Base-by-base conservation (phyloP, 1,140 invertebrate species). In the Vanessa tameamea region DNA sequence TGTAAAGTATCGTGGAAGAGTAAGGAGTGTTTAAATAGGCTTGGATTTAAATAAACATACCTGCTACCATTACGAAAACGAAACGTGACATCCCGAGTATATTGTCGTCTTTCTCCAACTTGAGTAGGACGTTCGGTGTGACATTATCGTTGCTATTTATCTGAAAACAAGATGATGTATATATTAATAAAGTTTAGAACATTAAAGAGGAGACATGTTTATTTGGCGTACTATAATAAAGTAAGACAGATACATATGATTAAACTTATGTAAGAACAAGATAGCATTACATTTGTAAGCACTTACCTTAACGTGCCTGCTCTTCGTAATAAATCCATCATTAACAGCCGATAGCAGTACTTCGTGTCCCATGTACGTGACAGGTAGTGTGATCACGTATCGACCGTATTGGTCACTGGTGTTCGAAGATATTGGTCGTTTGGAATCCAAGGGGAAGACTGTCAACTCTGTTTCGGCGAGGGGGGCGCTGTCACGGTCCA, bases 71-170 rank as follows among this genome's bases (percentile, higher is more conserved):
- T 55, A 97, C 94, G 83, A 97, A 97, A 1, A 95, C 92, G 11
- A 96, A 88, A 48, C 96, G 92, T 0, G 96, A 95, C 91, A 97
- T 91, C 1, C 96, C 96, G 73, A 95, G 88, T 47, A 97, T 93
- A 55, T 89, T 94, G 69, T 95, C 95, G 83, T 97, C 95, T 31
- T 89, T 91, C 43, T 93, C 92, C 67, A 97, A 82, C 72, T 95
- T 95, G 53, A 97, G 95, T 70, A 97, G 92, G 1, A 97, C 87
- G 43, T 94, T 90, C 3, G 93, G 88, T 0, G 88, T 90, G 64
- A 86, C 50, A 31, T 87, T 88, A 5, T 84, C 82, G 9, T 79
- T 78, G 47, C 78, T 82, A 74, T 82, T 90, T 48, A 89, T 73
- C 90, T 92, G 80, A 48, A 76, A 78, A 71, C 3, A 51, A 20